Base-by-base conservation (phyloP, 1,140 invertebrate species). In the Drosophila kepulauana region DNA sequence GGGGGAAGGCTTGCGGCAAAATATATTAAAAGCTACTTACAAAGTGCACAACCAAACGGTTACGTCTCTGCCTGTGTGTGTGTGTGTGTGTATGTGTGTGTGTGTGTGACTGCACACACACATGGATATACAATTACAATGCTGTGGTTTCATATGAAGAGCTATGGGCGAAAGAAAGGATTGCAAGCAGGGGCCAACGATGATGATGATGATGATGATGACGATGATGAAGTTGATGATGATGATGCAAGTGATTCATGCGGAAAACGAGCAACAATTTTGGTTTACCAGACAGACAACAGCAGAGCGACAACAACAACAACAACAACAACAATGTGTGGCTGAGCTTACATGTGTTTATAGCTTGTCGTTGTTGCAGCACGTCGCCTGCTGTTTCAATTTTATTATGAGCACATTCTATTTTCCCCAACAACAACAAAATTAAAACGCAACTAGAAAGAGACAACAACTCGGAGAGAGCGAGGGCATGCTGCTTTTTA, bases 1-100 rank as follows among this genome's bases (percentile, higher is more conserved):
- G 48, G 35, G 10, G 10, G 35, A 8, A 46, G 66, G 74, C 78
- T 84, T 89, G 84, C 75, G 80, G 84, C 85, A 84, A 88, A 88
- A 88, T 89, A 88, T 88, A 88, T 88, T 88, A 88, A 88, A 89
- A 88, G 84, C 84, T 88, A 88, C 85, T 88, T 89, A 88, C 84
- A 89, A 89, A 88, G 84, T 88, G 85, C 78, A 88, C 70, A 78
- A 61, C 59, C 79, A 88, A 82, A 82, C 82, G 76, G 64, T 75
- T 81, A 48, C 56, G 63, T 75, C 56, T 57, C 43, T 59, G 46
- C 16, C 30, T 52, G 16, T 51, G 25, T 13, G 57, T 66, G 59
- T 62, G 13, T 79, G 54, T 62, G 54, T 72, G 48, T 63, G 48
- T 33, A 56, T 20, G 66, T 41, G 54, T 48, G 41, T 8, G 72